These are phyloP conservation scores for Megathymus violae DNA, from an alignment of 1,140 invertebrate genomes.

Conservation along the genomic window DNA sequence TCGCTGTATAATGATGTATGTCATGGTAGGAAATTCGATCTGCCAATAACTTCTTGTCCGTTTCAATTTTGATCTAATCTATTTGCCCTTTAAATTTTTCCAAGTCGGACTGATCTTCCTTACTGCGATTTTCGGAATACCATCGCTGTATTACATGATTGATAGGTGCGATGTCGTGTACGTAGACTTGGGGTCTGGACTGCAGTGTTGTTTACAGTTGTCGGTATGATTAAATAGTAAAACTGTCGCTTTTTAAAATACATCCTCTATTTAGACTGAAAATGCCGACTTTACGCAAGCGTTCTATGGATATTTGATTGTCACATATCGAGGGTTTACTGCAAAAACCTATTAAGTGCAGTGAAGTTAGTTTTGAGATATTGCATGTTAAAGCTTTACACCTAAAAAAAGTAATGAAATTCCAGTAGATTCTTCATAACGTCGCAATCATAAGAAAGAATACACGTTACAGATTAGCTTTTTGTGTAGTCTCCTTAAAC, in stretches of 20 bases:
- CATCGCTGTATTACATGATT: slow-evolving; percentile 3
- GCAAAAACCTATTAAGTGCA: too few relatives aligned
- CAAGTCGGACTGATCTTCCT: neutral
- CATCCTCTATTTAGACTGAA: slow-evolving; percentile 6
- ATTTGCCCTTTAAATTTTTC: neutral
- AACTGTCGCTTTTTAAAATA: slow-evolving; percentile 19
- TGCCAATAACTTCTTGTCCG: neutral
- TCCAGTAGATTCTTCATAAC: too few relatives aligned
- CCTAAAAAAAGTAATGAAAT: too few relatives aligned
- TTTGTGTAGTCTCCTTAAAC: too few relatives aligned
- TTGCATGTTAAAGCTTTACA: too few relatives aligned
- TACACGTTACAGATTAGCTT: too few relatives aligned
- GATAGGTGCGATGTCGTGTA: slow-evolving; percentile 2
- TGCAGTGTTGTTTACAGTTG: neutral
- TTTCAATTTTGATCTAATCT: neutral
- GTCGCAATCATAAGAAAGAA: too few relatives aligned
- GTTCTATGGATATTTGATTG: slow-evolving; percentile 14
- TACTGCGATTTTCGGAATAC: neutral
- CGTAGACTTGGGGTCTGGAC: neutral
- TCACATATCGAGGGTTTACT: too few relatives aligned
- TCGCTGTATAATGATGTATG: slow-evolving; percentile 19
- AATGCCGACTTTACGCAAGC: slow-evolving; percentile 10
- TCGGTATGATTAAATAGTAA: slow-evolving; percentile 3
- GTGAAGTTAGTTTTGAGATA: too few relatives aligned
- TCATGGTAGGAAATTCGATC: slow-evolving; percentile 16